Evolutionary conservation across 2,888 invertebrate species (phyloP), one percentile per base, ranked within the genome.

Genomic region (Electrophaes corylata): DNA sequence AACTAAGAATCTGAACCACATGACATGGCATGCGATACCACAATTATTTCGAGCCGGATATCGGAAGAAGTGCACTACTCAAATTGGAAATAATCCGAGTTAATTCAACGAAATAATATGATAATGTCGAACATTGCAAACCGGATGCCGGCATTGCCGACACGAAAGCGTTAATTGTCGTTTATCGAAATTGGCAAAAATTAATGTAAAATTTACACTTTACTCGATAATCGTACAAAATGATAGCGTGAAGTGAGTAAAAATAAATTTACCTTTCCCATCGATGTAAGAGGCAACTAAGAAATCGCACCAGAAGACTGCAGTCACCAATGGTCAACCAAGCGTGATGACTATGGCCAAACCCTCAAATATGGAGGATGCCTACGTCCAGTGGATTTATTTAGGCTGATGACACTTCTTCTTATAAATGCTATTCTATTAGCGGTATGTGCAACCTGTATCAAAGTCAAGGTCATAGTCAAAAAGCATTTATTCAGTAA

Each of bases 111-210:
- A 62, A 69, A 68, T 60, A 64, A 67, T 62, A 65, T 62, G 62
- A 66, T 71, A 65, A 66, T 63, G 60, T 64, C 55, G 63, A 54
- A 66, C 61, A 57, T 58, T 46, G 51, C 50, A 43, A 63, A 44
- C 66, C 67, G 67, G 70, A 70, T 68, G 62, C 57, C 66, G 52
- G 39, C 52, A 53, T 46, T 59, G 49, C 46, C 41, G 51, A 35
- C 52, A 59, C 63, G 61, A 55, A 71, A 19, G 65, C 63, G 58
- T 57, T 67, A 70, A 73, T 71, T 69, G 64, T 57, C 62, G 56
- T 56, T 65, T 67, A 73, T 71, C 66, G 62, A 70, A 49, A 55
- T 67, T 65, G 58, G 60, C 64, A 69, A 71, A 69, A 69, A 65
- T 69, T 59, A 31, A 35, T 37, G 29, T 49, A 50, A 56, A 56